These are phyloP conservation scores for Casuarius casuarius DNA, from an alignment of 2,113 vertebrate genomes.

Conservation along the genomic window DNA sequence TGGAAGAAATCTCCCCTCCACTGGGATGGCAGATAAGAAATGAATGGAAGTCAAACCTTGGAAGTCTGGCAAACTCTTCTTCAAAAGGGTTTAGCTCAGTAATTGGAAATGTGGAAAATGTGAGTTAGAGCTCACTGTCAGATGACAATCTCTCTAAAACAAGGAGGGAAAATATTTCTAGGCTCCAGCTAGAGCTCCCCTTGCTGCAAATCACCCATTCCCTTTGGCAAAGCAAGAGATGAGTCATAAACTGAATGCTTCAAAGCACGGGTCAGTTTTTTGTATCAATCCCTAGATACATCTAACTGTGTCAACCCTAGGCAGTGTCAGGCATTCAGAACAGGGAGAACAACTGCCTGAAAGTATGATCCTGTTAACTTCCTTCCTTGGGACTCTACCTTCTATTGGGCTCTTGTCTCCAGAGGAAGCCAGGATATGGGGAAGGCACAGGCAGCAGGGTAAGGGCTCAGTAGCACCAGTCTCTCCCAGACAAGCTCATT, in stretches of 20 bases:
- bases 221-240: background rate
- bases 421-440: background rate
- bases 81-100: background rate
- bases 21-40: background rate
- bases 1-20: background rate
- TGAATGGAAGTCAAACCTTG: background rate
- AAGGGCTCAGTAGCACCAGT: background rate
- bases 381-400: background rate
- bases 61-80: background rate
- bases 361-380: background rate
- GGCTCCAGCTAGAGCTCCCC: background rate
- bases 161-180: background rate
- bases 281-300: fast-evolving
- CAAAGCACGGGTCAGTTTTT: background rate
- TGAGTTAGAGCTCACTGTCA: background rate
- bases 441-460: background rate
- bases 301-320: background rate
- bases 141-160: background rate
- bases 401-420: background rate
- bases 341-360: background rate
- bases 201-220: background rate
- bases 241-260: background rate
- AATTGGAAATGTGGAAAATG: background rate
- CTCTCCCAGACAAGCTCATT: background rate
- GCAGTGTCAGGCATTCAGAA: background rate